A percentile compares a stretch with the other conserved stretches of the same genome.
Conservation (phyloP, 2,888 invertebrate species). For the Eristalis tenax region DNA sequence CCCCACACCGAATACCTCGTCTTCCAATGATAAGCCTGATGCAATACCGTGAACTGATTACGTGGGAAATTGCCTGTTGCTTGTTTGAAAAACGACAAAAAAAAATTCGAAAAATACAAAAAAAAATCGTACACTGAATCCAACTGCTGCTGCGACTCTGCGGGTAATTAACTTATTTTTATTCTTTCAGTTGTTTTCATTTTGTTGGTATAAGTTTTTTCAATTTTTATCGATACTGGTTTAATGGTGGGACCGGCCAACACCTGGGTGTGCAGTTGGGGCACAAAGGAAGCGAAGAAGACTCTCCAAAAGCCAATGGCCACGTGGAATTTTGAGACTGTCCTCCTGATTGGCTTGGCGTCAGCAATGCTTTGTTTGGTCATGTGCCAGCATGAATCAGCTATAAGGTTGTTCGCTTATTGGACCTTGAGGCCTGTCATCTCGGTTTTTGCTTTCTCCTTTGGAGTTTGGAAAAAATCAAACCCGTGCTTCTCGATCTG, state of each 20-base stretch:
- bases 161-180: slow-evolving; percentile 65
- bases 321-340: slow-evolving; percentile 3
- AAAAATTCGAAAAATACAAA: not conserved
- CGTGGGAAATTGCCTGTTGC: slow-evolving; percentile 14
- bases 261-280: slow-evolving; percentile 42
- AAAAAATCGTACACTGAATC: not conserved
- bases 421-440: not conserved
- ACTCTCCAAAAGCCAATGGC: slow-evolving; percentile 35
- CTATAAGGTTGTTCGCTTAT: not conserved
- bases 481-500: not conserved
- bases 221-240: slow-evolving; percentile 55
- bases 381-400: not conserved
- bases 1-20: slow-evolving; percentile 37
- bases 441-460: not conserved
- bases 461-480: not conserved
- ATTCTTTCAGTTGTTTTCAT: slow-evolving; percentile 49
- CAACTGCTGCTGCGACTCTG: slow-evolving; percentile 14
- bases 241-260: slow-evolving; percentile 18
- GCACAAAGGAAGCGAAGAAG: slow-evolving; percentile 29
- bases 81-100: not conserved
- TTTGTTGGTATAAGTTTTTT: slow-evolving; percentile 35
- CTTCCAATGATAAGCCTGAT: slow-evolving; percentile 67
- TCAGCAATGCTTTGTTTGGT: not conserved
- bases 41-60: slow-evolving; percentile 63
- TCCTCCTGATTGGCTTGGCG: not conserved